Evolutionary conservation across 2,797 vertebrate species (phyloP).

Genomic region (Acipenser ruthenus): DNA sequence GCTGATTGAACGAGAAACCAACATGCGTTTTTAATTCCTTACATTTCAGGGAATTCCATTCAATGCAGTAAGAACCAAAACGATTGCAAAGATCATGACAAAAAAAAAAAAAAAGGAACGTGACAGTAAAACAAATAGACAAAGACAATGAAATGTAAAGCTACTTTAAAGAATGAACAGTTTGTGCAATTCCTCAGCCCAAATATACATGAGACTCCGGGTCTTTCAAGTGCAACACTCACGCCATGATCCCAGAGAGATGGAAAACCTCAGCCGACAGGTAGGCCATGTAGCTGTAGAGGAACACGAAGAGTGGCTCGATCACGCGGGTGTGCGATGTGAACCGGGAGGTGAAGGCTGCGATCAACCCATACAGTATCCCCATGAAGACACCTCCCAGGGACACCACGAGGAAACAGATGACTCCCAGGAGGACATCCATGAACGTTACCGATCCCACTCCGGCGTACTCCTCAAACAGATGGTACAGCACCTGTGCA

Average conservation of each 20-base stretch:
- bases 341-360: slow-evolving; percentile 94
- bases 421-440: slow-evolving; percentile 75
- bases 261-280: slow-evolving; percentile 93
- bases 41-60: no score
- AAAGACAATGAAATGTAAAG: no score
- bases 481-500: slow-evolving; percentile 85
- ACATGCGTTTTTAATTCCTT: no score
- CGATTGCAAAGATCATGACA: no score
- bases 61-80: no score
- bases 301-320: slow-evolving; percentile 94
- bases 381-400: slow-evolving; percentile 85
- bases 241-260: slow-evolving; percentile 98
- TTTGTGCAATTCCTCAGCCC: no score
- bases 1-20: no score
- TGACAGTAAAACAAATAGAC: no score
- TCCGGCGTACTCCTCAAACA: slow-evolving; percentile 81
- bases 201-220: no score
- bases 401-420: slow-evolving; percentile 88
- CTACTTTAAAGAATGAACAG: no score
- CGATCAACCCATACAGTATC: slow-evolving; percentile 80
- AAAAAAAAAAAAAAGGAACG: no score
- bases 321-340: slow-evolving; percentile 91
- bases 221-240: slow-evolving; percentile 50
- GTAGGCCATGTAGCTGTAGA: slow-evolving; percentile 98
- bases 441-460: slow-evolving; percentile 56